Evolutionary conservation across 2,888 invertebrate species (phyloP).

Genomic region (Phrixothrix hirtus): DNA sequence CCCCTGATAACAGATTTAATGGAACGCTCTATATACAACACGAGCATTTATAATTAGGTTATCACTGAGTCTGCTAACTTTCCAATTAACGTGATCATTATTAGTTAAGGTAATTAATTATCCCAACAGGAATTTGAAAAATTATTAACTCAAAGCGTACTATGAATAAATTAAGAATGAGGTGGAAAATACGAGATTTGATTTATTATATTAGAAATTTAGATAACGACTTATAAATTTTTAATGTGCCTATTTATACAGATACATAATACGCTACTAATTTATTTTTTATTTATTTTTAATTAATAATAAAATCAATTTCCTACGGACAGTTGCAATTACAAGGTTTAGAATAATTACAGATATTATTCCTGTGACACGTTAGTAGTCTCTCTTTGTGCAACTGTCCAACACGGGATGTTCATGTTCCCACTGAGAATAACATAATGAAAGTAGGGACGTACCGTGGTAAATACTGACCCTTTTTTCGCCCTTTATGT

Average conservation of each 20-base stretch:
- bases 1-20: conserved; percentile 55
- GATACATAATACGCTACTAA: too few relatives aligned
- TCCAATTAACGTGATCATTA: conserved; percentile 48
- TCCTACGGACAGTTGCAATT: too few relatives aligned
- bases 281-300: too few relatives aligned
- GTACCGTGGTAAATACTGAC: conserved; percentile 39
- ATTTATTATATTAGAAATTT: too few relatives aligned
- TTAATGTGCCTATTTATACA: too few relatives aligned
- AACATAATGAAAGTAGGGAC: conserved; percentile 33
- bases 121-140: conserved; percentile 11
- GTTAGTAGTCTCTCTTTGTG: conserved; percentile 18
- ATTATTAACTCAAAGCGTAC: not conserved
- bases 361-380: conserved; percentile 4
- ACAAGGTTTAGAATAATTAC: not conserved
- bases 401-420: conserved; percentile 31
- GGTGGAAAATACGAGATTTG: too few relatives aligned
- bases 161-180: not conserved
- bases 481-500: conserved; percentile 48
- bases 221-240: too few relatives aligned
- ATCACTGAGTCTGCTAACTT: conserved; percentile 51
- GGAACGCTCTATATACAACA: conserved; percentile 52
- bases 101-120: conserved; percentile 26
- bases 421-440: conserved; percentile 34
- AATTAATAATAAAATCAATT: too few relatives aligned
- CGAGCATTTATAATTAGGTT: conserved; percentile 52